Percentiles rank a stretch among this genome's conserved stretches.
These are phyloP conservation scores for Pseudochromis fuscus DNA, from an alignment of 2,797 vertebrate genomes.

Conservation along the genomic window DNA sequence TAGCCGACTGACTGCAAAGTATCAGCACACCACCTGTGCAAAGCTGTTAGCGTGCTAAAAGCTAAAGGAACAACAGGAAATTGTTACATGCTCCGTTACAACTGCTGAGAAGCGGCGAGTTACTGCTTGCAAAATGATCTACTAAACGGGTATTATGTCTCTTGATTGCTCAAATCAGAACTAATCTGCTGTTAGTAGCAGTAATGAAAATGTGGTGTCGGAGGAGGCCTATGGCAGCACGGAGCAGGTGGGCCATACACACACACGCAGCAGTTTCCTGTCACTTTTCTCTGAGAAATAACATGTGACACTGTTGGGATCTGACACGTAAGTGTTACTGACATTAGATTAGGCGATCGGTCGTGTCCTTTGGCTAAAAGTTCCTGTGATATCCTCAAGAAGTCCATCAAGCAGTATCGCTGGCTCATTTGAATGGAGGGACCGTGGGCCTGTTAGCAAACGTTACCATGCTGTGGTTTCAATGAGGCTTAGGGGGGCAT, in stretches of 20 bases:
- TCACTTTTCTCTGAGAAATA: conserved; percentile 47
- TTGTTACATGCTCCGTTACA: too few relatives aligned
- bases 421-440: conserved; percentile 74
- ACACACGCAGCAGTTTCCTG: conserved; percentile 79
- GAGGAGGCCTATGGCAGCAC: conserved; percentile 76
- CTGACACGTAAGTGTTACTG: background rate
- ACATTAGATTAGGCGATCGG: background rate
- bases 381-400: background rate
- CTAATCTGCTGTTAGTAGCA: background rate
- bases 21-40: conserved; percentile 71
- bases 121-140: background rate
- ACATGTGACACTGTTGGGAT: conserved; percentile 45
- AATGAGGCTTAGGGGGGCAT: conserved; percentile 79
- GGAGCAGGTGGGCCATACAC: conserved; percentile 81
- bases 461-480: conserved; percentile 78
- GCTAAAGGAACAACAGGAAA: conserved; percentile 34
- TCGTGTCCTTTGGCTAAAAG: background rate
- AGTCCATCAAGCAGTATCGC: background rate
- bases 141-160: background rate
- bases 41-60: conserved; percentile 58
- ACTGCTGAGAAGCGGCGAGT: background rate
- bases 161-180: rapidly evolving
- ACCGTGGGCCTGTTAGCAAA: conserved; percentile 80
- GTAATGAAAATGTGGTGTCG: conserved; percentile 52
- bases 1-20: conserved; percentile 58